Conservation (phyloP, 2,797 vertebrate species). For the Sebastes iracundus region DNA sequence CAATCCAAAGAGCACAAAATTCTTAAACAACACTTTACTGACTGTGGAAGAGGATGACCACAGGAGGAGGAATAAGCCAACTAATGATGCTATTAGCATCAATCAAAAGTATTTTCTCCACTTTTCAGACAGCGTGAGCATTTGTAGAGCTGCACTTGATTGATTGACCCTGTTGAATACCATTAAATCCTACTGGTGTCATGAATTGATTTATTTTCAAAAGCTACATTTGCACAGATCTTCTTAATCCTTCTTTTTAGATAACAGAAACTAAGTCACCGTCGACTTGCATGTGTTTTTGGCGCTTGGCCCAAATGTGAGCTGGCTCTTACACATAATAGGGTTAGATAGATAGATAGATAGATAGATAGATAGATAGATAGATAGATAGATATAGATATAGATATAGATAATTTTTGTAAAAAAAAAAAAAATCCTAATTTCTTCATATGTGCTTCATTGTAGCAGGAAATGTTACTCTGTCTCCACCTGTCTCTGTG, state of each 20-base stretch:
- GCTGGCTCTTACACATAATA: background rate
- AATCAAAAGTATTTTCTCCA: background rate
- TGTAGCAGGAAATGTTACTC: too few relatives aligned
- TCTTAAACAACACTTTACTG: background rate
- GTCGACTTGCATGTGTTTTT: background rate
- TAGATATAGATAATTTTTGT: too few relatives aligned
- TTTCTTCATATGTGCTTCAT: too few relatives aligned
- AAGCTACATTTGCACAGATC: background rate
- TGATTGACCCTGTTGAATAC: background rate
- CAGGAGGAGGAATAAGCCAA: background rate
- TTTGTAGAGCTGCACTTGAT: background rate
- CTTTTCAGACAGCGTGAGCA: background rate
- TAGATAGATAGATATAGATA: too few relatives aligned
- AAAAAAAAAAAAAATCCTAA: too few relatives aligned
- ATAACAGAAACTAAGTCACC: background rate
- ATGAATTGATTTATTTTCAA: constrained; percentile 1
- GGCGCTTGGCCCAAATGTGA: background rate
- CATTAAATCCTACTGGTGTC: background rate
- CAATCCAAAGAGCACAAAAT: background rate
- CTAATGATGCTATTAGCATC: background rate
- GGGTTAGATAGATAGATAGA: too few relatives aligned
- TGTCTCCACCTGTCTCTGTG: too few relatives aligned
- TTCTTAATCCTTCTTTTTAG: constrained; percentile 2
- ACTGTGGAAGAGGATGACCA: background rate
- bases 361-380: too few relatives aligned